Evolutionary conservation across 1,140 invertebrate genomes (phyloP).

Genomic region (Cydia splendana): DNA sequence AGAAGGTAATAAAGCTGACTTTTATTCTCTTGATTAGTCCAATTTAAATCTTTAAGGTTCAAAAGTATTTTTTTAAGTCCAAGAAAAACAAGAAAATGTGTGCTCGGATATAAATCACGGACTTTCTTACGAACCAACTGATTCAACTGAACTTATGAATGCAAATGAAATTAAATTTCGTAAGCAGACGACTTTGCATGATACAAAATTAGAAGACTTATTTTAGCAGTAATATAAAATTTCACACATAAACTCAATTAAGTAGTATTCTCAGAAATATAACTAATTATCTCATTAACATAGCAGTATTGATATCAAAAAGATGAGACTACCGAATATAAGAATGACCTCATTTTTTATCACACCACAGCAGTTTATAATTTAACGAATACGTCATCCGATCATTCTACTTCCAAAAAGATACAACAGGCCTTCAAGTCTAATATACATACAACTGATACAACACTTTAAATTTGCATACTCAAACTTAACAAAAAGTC

Average conservation of each 20-base stretch:
- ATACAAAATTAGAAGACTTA: not conserved
- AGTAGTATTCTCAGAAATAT: not conserved
- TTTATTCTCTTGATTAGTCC: too few species aligned
- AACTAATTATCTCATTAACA: not conserved
- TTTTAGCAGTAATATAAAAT: not conserved
- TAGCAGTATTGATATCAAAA: not conserved
- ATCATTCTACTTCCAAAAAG: not conserved
- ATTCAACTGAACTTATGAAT: too few species aligned
- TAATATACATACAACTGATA: not conserved
- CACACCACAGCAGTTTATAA: conserved; percentile 6
- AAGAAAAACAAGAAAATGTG: too few species aligned
- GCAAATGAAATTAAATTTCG: too few species aligned
- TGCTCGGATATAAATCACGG: too few species aligned
- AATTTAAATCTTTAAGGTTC: too few species aligned
- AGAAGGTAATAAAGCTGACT: too few species aligned
- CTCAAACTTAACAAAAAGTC: not conserved
- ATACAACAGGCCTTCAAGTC: not conserved
- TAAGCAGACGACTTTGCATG: too few species aligned
- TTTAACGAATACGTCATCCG: not conserved
- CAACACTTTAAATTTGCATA: conserved; percentile 1
- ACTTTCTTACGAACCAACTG: too few species aligned
- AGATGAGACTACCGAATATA: not conserved
- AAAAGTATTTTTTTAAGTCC: too few species aligned
- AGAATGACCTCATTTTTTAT: conserved; percentile 15
- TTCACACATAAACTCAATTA: not conserved